Evolutionary conservation across 1,140 invertebrate species (phyloP), one percentile per base, ranked within the genome.

Genomic region (Atta cephalotes): DNA sequence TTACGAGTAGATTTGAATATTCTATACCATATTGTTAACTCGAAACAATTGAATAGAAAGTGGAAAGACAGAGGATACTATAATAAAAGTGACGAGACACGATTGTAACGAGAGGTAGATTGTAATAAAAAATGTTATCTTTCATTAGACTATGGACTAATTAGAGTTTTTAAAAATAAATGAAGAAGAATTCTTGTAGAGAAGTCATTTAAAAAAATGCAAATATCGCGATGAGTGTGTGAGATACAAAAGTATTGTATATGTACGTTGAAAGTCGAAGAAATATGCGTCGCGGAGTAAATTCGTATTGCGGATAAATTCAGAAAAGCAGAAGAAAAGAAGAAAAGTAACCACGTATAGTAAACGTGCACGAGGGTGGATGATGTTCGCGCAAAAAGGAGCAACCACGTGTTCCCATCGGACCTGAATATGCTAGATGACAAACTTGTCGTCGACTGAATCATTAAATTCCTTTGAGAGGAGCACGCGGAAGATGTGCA

Each of bases 381-480:
- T 72, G 39, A 45, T 62, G 80, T 31, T 28, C 80, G 31, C 21
- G 58, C 14, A 87, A 84, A 66, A 72, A 84, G 66, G 79, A 84
- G 80, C 68, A 85, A 87, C 60, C 68, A 51, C 80, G 80, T 65
- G 60, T 66, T 74, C 78, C 62, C 86, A 70, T 72, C 80, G 86
- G 68, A 51, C 58, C 31, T 85, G 86, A 87, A 84, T 87, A 84
- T 70, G 79, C 45, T 45, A 70, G 79, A 84, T 87, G 86, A 87
- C 80, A 87, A 87, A 87, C 86, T 87, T 84, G 79, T 84, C 80
- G 65, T 66, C 68, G 86, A 87, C 79, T 66, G 53, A 74, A 84
- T 68, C 86, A 87, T 87, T 87, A 87, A 87, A 84, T 87, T 87
- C 80, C 86, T 84, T 84, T 74, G 86, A 87, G 86, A 84, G 70